phyloP scores from a whole-genome alignment of 2,113 vertebrate species.

The Ahaetulla prasina region DNA sequence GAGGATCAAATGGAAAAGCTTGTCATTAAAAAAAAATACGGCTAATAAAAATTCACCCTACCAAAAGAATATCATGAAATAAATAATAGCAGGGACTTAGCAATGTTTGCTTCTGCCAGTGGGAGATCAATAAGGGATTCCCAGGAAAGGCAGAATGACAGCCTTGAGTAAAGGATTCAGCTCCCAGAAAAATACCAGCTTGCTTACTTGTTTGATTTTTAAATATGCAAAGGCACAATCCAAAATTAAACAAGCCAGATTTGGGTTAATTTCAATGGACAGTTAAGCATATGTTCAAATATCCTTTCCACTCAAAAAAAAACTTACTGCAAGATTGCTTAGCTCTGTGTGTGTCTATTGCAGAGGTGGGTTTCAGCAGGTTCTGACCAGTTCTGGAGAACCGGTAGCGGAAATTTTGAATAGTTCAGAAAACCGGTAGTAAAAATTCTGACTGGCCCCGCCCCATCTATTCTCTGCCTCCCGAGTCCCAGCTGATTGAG shows the following conservation, averaged over 20 bases:
- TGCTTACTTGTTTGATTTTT: not conserved
- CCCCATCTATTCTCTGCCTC: no score
- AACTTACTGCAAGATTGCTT: not conserved
- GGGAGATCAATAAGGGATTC: not conserved
- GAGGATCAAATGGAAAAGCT: constrained; percentile 42
- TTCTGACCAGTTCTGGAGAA: no score
- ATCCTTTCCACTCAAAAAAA: not conserved
- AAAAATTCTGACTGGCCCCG: no score
- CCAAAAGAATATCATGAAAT: not conserved
- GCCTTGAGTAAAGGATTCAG: not conserved
- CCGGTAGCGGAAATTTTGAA: no score
- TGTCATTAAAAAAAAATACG: not conserved
- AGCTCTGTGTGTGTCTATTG: not conserved
- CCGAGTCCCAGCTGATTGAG: no score
- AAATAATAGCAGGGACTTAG: not conserved
- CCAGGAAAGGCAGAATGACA: not conserved
- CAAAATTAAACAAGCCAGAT: not conserved
- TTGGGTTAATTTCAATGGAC: not conserved
- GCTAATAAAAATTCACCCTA: not conserved
- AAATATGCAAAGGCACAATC: not conserved
- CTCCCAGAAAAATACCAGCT: not conserved
- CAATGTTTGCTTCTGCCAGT: not conserved
- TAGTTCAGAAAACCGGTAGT: no score
- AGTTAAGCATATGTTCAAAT: not conserved
- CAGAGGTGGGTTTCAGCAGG: no score